phyloP scores from a whole-genome alignment of 2,888 invertebrate species.

The Athalia cordata region DNA sequence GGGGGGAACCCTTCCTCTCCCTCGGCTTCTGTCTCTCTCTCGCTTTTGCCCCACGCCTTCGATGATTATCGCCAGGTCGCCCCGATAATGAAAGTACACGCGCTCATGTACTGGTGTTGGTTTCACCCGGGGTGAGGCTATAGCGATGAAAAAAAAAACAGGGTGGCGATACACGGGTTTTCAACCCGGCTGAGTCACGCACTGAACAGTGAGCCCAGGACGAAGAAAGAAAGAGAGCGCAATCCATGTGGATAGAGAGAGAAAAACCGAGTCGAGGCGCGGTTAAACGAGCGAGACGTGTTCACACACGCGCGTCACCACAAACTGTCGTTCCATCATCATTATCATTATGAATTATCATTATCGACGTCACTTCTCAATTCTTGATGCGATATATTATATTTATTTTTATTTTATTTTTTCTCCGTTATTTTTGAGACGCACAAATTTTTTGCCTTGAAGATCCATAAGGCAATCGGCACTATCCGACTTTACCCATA shows the following conservation, averaged over 20 bases:
- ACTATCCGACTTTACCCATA: no score
- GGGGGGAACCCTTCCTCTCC: constrained; percentile 30
- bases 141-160: constrained; percentile 34
- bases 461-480: no score
- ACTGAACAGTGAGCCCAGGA: constrained; percentile 50
- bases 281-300: constrained; percentile 3
- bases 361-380: neutral
- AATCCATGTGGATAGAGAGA: constrained; percentile 20
- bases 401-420: constrained; percentile 12
- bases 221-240: constrained; percentile 17
- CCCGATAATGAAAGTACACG: constrained; percentile 67
- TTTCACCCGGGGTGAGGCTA: constrained; percentile 39
- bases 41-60: constrained; percentile 56
- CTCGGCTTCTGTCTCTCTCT: constrained; percentile 49
- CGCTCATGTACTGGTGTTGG: constrained; percentile 30
- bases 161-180: constrained; percentile 59
- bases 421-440: constrained; percentile 4
- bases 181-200: constrained; percentile 69
- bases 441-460: constrained; percentile 4
- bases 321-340: constrained; percentile 4
- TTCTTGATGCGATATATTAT: neutral
- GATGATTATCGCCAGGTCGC: constrained; percentile 68
- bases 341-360: neutral
- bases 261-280: constrained; percentile 21
- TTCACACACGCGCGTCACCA: neutral